These are phyloP conservation scores for Dicrostonyx torquatus DNA, from an alignment of 2,797 vertebrate species.

Conservation along the genomic window DNA sequence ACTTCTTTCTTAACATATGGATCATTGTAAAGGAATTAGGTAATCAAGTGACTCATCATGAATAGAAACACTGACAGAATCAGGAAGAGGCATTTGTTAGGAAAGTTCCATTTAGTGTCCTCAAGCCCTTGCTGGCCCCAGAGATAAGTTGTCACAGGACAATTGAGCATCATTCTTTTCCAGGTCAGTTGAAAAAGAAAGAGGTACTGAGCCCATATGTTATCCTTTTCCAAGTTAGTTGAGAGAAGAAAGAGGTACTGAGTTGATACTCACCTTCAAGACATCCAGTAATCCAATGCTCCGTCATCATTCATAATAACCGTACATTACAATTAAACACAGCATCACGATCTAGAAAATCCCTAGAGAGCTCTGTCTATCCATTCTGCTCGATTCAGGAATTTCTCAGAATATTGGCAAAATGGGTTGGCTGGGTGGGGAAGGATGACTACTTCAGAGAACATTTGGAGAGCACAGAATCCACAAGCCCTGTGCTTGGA, in stretches of 20 bases:
- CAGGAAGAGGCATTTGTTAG: background rate
- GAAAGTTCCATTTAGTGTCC: background rate
- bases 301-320: background rate
- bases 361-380: background rate
- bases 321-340: background rate
- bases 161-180: background rate
- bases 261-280: background rate
- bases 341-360: background rate
- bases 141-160: conserved; percentile 25
- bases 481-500: background rate
- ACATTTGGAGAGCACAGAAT: background rate
- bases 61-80: conserved; percentile 26
- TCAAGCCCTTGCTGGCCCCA: background rate
- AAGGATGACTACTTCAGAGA: background rate
- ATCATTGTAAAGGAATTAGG: conserved; percentile 26
- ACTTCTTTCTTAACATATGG: background rate
- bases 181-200: background rate
- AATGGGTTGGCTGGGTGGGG: background rate
- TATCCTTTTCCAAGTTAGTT: conserved; percentile 1
- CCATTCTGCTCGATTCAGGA: background rate
- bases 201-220: background rate
- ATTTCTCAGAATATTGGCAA: background rate
- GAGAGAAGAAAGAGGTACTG: background rate
- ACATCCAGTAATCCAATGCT: background rate
- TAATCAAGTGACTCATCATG: background rate